Base-by-base conservation (phyloP, 2,113 vertebrate species). In the Oxyruncus cristatus region DNA sequence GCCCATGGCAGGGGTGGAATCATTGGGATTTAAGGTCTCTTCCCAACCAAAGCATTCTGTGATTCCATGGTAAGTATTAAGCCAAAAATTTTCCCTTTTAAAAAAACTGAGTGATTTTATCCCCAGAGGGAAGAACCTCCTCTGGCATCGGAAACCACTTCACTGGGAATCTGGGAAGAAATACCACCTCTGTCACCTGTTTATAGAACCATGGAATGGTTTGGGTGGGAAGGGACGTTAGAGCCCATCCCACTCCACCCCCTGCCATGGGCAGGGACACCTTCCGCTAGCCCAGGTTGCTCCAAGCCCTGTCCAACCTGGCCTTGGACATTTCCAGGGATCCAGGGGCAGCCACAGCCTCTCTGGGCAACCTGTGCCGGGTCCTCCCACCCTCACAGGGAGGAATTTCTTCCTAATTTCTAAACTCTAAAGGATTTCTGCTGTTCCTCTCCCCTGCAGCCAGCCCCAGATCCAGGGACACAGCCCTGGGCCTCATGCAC, bases 71-170 rank as follows among this genome's bases (percentile, higher is more conserved):
- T 5, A 26, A 30, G 22, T 8, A 55, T 37, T 8, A 46, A 74
- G 27, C 1, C 8, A 27, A 16, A 47, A 30, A 10, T 22, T 27
- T 42, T 32, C 47, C 56, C 26, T 27, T 30, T 23, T 8, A 12
- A 12, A 50, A 76, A 76, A 71, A 8, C 21, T 30, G 15, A 21
- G 44, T 44, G 12, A 16, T 85, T 85, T 74, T 42, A 47, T 47
- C 19, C 32, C 17, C 0, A 11, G 33, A 26, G 2, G 4, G 62
- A 59, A 22, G 55, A 33, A 8, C 14, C 15, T 44, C 28, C 35
- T 50, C 12, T 0, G 0, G 39, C 50, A 53, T 16, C 2, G 0
- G 72, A 50, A 53, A 53, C 5, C 46, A 24, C 37, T 39, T 32
- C 79, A 8, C 52, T 67, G 77, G 24, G 18, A 27, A 41, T 6